Evolutionary conservation across 1,140 invertebrate genomes (phyloP).

Genomic region (Dufourea novaeangliae): DNA sequence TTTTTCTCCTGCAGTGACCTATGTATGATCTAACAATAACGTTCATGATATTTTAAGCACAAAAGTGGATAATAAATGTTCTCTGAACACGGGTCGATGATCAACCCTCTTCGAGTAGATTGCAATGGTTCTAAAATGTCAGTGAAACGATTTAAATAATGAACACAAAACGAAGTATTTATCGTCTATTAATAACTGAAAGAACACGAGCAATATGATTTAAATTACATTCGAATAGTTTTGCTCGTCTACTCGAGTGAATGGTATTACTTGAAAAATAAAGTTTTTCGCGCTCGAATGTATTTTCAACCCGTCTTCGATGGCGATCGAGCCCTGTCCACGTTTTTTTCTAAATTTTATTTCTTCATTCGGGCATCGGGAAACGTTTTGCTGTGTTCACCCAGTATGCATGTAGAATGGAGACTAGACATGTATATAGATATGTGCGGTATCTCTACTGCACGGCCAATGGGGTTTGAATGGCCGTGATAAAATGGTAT

Average conservation of each 20-base stretch:
- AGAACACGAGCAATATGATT: no score
- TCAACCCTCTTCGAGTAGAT: no score
- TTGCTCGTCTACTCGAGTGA: neutral
- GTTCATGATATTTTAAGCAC: no score
- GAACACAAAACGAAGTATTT: no score
- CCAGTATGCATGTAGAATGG: slow-evolving; percentile 70
- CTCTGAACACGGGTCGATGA: no score
- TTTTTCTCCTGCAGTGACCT: no score
- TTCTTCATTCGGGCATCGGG: slow-evolving; percentile 26
- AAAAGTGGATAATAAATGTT: no score
- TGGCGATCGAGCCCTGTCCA: slow-evolving; percentile 6
- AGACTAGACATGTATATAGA: slow-evolving; percentile 74
- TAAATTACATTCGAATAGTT: neutral
- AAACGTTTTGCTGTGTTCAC: slow-evolving; percentile 60
- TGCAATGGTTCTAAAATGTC: no score
- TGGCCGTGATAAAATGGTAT: slow-evolving; percentile 81
- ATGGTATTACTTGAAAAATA: neutral
- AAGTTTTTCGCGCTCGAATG: neutral
- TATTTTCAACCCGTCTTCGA: slow-evolving; percentile 17
- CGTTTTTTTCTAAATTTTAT: slow-evolving; percentile 36
- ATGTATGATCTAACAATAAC: no score
- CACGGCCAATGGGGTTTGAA: slow-evolving; percentile 82
- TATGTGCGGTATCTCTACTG: slow-evolving; percentile 80
- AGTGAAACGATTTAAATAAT: no score
- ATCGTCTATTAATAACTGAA: neutral